Evolutionary conservation across 2,797 vertebrate genomes (phyloP).

Genomic region (Malurus leucopterus): DNA sequence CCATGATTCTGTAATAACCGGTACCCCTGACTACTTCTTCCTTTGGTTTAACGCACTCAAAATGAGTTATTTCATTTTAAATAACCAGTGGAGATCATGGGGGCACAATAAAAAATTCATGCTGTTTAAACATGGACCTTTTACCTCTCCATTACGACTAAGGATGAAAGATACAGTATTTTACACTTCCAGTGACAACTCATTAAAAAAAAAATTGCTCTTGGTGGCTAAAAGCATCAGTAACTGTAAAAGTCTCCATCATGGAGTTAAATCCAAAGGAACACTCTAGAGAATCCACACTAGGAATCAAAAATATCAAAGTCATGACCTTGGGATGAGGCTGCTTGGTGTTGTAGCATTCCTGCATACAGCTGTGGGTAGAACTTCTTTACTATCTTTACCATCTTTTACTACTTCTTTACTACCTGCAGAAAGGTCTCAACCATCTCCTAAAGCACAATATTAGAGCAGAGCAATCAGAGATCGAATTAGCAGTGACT

Average conservation of each 20-base stretch:
- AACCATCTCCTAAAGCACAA: background rate
- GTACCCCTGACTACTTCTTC: background rate
- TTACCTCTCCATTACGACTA: background rate
- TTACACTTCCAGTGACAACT: background rate
- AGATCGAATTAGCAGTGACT: background rate
- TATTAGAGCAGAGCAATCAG: background rate
- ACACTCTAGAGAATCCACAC: background rate
- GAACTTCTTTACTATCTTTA: background rate
- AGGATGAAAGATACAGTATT: background rate
- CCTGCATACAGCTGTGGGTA: background rate
- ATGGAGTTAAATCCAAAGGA: background rate
- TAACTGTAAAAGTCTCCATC: background rate
- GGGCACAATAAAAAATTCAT: background rate
- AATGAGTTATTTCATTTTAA: background rate
- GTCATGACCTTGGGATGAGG: accelerated
- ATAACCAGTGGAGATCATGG: background rate
- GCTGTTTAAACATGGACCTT: background rate
- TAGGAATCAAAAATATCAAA: background rate
- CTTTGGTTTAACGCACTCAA: background rate
- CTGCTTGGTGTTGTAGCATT: background rate
- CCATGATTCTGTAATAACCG: background rate
- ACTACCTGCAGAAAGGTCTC: background rate
- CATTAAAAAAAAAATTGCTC: background rate
- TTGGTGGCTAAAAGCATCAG: background rate
- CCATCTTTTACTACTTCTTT: background rate